phyloP scores from a whole-genome alignment of 2,113 vertebrate genomes.

The Helogale parvula region DNA sequence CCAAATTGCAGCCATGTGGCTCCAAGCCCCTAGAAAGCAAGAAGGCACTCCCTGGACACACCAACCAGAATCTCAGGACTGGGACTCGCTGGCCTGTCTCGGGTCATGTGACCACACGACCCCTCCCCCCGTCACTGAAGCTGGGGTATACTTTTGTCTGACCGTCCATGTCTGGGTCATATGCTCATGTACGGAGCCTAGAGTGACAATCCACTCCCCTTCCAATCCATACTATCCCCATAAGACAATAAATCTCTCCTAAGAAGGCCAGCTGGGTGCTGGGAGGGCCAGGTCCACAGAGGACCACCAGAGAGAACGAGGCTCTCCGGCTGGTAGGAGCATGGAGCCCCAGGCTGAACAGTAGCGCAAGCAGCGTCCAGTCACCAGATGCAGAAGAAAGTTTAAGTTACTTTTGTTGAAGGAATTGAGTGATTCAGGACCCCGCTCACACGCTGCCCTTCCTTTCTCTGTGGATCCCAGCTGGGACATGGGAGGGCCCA shows the following conservation, averaged over 20 bases:
- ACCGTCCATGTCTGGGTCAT: not conserved
- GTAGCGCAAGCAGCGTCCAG: accelerated
- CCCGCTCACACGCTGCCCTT: not conserved
- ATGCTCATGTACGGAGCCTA: not conserved
- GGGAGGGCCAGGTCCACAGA: not conserved
- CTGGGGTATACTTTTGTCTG: not conserved
- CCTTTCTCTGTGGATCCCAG: no score
- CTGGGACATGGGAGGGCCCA: not conserved
- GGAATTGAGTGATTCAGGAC: not conserved
- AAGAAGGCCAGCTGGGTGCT: not conserved
- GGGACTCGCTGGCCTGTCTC: not conserved
- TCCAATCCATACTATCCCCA: not conserved
- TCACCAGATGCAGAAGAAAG: accelerated
- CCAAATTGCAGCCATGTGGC: no score
- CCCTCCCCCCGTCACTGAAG: not conserved
- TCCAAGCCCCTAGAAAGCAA: not conserved
- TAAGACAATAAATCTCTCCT: not conserved
- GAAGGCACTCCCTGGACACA: not conserved
- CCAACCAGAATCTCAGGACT: not conserved
- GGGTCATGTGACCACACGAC: not conserved
- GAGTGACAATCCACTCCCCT: not conserved
- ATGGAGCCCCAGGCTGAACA: not conserved
- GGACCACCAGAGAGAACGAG: not conserved
- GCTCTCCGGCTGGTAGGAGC: no score
- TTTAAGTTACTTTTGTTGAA: not conserved